Base-by-base conservation (phyloP, 1,140 invertebrate species). In the Eriocheir sinensis region DNA sequence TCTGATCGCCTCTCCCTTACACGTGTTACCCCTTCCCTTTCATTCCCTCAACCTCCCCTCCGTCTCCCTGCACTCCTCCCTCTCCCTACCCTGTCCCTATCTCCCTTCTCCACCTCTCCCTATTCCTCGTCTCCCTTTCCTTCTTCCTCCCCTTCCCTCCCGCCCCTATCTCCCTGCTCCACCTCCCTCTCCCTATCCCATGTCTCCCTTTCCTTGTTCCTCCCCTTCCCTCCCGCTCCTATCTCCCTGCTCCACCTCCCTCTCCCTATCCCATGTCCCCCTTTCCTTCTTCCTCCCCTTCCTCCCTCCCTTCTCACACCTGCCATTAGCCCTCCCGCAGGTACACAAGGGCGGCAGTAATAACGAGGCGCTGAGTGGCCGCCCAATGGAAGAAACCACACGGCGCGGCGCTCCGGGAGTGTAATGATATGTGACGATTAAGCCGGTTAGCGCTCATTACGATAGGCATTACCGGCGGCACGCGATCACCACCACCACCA, bases 371-470 rank as follows among this genome's bases (percentile, higher is more conserved):
- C 32, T 32, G 41, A 27, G 44, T 4, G 41, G n/a, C 17, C n/a
- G 0, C 2, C 40, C 17, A 48, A 53, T 48, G 88, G 15, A 27
- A 40, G 21, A 89, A 40, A 89, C 41, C 88, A 30, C 88, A 89
- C 40, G 30, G 0, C 0, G 12, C 12, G 1, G 17, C 80, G 17
- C 80, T 36, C 80, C 80, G 9, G 36, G 34, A 72, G 32, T n/a
- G n/a, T 40, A 80, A 91, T 80, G 72, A 80, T 72, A 53, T 72
- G 36, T 21, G 15, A 9, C 90, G 17, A 40, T 91, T 80, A 91
- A 38, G 36, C 90, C 53, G 17, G 60, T 91, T 91, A 91, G 34
- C 53, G 72, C 36, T 91, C 90, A 91, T 91, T 80, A 88, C 4
- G n/a, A 9, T 27, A 88, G 21, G 40, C 86, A 88, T 88, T 88